Evolutionary conservation across 2,888 invertebrate genomes (phyloP), one percentile per base, ranked within the genome.

Genomic region (Campaea margaritaria): DNA sequence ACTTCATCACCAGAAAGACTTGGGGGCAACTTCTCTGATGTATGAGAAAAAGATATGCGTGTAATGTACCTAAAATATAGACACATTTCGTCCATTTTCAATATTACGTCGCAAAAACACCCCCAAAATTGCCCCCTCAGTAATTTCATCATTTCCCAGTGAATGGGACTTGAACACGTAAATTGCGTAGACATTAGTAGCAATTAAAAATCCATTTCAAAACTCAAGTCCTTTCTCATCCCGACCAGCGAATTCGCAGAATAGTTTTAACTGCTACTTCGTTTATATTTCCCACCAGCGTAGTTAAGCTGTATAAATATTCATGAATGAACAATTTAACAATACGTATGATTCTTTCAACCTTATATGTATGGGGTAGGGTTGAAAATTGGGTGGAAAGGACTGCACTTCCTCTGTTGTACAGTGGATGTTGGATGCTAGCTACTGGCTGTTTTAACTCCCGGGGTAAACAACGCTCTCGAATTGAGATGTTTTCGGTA

Each of bases 271-370:
- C 57, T 34, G 34, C 21, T 51, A 50, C 38, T 48, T 21, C 48
- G 42, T 56, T 56, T 38, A 10, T 49, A 49, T 49, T 56, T 49
- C 49, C 55, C 54, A 34, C 21, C 42, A 55, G 55, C 48, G 55
- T 45, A 50, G 49, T 50, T 50, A 50, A 55, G 49, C 44, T 39
- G 2, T 15, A 31, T 57, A 57, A 51, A 57, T 57, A 57, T 57
- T 51, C 57, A 51, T 46, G 46, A 31, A 28, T 12, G 21, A 28
- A 45, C 31, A 39, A 39, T 50, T 36, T 28, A 15, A n/a, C 10
- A 12, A n/a, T 14, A 14, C 14, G 12, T 5, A 14, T 3, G n/a
- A 11, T 2, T n/a, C 21, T 45, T 46, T 46, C 21, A 31, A 45
- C 27, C n/a, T 46, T 57, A 51, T 41, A 10, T 7, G 13, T 45